Evolutionary conservation across 2,113 vertebrate genomes (phyloP).

Genomic region (Prolemur simus): DNA sequence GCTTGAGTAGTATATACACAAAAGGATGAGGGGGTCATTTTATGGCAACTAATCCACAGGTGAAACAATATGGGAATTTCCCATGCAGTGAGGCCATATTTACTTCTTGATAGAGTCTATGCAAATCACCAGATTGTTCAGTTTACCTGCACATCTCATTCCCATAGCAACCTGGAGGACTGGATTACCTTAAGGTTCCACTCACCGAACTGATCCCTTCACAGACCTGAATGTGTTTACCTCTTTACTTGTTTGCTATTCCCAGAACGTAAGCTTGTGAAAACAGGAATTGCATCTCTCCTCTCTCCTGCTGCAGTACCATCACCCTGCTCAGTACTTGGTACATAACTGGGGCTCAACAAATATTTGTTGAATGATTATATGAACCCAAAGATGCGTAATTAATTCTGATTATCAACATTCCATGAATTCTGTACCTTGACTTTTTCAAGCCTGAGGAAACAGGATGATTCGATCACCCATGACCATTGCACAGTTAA

Average conservation of each 20-base stretch:
- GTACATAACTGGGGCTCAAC: background rate
- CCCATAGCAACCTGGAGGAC: background rate
- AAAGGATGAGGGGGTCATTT: background rate
- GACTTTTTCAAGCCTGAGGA: background rate
- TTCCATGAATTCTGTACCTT: background rate
- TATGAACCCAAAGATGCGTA: background rate
- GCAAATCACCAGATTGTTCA: background rate
- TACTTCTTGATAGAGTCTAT: background rate
- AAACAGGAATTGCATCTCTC: background rate
- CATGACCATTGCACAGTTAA: background rate
- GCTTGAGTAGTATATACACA: background rate
- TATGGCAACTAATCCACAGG: background rate
- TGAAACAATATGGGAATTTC: background rate
- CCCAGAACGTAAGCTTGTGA: background rate
- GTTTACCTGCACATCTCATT: background rate
- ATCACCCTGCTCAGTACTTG: background rate
- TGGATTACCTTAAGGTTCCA: background rate
- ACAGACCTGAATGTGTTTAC: background rate
- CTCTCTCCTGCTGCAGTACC: background rate
- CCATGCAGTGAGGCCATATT: background rate
- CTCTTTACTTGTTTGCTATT: background rate
- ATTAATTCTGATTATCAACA: background rate
- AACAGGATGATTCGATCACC: background rate
- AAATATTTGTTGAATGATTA: background rate
- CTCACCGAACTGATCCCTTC: background rate